Conservation (phyloP, 2,797 vertebrate genomes). For the Spea hammondii region DNA sequence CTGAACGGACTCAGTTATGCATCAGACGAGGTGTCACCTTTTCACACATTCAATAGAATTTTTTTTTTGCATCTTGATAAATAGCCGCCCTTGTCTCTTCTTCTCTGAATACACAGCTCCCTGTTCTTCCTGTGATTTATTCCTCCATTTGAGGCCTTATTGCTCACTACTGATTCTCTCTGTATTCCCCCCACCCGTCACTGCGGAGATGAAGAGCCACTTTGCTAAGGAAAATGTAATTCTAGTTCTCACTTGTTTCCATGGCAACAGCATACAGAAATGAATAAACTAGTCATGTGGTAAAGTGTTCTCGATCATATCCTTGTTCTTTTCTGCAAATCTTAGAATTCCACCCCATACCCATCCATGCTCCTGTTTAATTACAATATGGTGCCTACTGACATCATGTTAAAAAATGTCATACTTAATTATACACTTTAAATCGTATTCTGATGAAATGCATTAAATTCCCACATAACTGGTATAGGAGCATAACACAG, state of each 20-base stretch:
- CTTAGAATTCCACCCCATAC: constrained; percentile 22
- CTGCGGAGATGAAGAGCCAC: constrained; percentile 50
- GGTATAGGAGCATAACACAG: background rate
- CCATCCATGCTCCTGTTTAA: constrained; percentile 13
- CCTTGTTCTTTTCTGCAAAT: constrained; percentile 40
- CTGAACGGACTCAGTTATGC: too few species aligned
- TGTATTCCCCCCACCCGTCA: constrained; percentile 26
- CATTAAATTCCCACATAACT: background rate
- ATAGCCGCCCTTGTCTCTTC: background rate
- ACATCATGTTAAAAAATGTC: background rate
- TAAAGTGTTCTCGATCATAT: constrained; percentile 50
- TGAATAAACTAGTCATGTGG: constrained; percentile 52
- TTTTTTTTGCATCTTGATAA: background rate
- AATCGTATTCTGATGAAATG: background rate
- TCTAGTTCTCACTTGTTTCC: constrained; percentile 49
- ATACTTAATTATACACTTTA: background rate
- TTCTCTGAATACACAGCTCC: background rate
- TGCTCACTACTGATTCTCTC: constrained; percentile 16
- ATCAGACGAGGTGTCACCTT: background rate
- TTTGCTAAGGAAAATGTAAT: constrained; percentile 42
- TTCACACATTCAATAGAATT: background rate
- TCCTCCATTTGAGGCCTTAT: background rate
- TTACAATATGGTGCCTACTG: background rate
- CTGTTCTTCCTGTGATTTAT: background rate
- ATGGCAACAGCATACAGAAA: constrained; percentile 46